These are phyloP conservation scores for Pasiphila rectangulata DNA, from an alignment of 2,888 invertebrate species.

Conservation along the genomic window DNA sequence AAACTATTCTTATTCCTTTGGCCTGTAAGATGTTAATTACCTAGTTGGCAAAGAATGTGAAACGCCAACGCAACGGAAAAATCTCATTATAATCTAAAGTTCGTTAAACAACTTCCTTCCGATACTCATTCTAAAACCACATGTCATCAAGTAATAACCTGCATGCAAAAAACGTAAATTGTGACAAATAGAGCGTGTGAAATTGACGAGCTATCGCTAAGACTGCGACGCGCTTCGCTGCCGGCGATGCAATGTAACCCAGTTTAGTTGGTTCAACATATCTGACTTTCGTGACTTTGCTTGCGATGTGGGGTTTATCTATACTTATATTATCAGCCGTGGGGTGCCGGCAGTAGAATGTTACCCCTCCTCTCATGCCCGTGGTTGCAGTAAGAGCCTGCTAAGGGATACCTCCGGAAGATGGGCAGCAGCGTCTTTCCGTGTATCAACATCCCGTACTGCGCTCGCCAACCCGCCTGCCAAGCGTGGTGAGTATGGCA, in stretches of 20 bases:
- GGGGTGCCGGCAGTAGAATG: too few relatives aligned
- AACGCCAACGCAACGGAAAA: background rate
- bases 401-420: too few relatives aligned
- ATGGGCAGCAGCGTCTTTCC: too few relatives aligned
- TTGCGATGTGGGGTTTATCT: constrained; percentile 1
- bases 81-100: too few relatives aligned
- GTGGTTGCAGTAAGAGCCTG: too few relatives aligned
- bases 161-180: constrained; percentile 45
- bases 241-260: constrained; percentile 73
- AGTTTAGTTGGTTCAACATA: constrained; percentile 44
- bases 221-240: constrained; percentile 61
- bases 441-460: too few relatives aligned
- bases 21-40: too few relatives aligned
- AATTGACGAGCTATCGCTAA: constrained; percentile 64
- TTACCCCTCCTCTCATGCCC: too few relatives aligned
- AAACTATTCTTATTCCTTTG: too few relatives aligned
- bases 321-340: background rate
- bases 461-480: too few relatives aligned
- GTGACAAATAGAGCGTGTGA: constrained; percentile 69
- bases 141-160: constrained; percentile 17
- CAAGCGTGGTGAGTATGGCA: too few relatives aligned
- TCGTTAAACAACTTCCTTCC: constrained; percentile 16
- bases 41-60: background rate
- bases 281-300: constrained; percentile 14
- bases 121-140: constrained; percentile 10